Conservation (phyloP, 2,888 invertebrate genomes). For the Brassicogethes aeneus region DNA sequence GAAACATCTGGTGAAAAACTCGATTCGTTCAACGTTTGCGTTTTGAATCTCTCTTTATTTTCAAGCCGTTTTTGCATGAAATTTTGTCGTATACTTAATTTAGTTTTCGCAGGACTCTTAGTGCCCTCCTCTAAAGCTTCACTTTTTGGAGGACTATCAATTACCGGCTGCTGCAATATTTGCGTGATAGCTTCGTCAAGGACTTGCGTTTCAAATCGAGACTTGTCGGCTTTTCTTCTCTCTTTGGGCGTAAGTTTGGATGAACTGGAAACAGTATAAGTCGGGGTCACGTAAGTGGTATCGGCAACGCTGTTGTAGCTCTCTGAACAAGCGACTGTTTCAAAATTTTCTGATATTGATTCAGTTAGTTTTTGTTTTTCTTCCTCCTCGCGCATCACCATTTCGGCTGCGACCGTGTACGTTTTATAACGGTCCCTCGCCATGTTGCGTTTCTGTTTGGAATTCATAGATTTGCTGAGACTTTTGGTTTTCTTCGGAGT, state of each 20-base stretch:
- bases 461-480: conserved; percentile 50
- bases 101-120: conserved; percentile 25
- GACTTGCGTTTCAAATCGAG: conserved; percentile 62
- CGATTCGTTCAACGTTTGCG: conserved; percentile 54
- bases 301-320: conserved; percentile 13
- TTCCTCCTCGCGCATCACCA: conserved; percentile 43
- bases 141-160: conserved; percentile 12
- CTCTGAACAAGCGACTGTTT: conserved; percentile 19
- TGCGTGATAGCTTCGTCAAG: conserved; percentile 31
- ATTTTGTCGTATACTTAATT: conserved; percentile 31
- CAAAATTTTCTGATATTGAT: conserved; percentile 22
- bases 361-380: conserved; percentile 17
- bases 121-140: conserved; percentile 15
- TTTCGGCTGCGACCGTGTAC: conserved; percentile 64
- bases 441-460: conserved; percentile 66
- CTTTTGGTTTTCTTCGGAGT: conserved; percentile 57
- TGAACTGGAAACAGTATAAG: conserved; percentile 13
- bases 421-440: conserved; percentile 76
- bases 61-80: conserved; percentile 50
- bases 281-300: conserved; percentile 14
- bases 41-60: conserved; percentile 64
- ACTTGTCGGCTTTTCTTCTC: conserved; percentile 46
- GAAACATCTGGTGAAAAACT: conserved; percentile 44
- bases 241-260: conserved; percentile 52
- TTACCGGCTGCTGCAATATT: conserved; percentile 28